These are phyloP conservation scores for Limnephilus marmoratus DNA, from an alignment of 2,888 invertebrate genomes.

Conservation along the genomic window DNA sequence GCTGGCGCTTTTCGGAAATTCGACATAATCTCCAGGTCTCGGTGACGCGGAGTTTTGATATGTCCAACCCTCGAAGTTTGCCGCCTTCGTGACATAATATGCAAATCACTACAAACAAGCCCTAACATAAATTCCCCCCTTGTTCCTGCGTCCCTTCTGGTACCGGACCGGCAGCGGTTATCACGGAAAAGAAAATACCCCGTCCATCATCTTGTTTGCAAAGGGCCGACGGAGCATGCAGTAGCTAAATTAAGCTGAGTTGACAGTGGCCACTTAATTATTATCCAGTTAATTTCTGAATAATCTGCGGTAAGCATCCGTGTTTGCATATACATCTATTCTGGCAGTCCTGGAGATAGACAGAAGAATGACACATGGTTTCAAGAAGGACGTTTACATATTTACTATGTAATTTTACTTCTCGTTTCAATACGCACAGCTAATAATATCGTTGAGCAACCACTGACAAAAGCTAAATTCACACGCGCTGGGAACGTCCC, in stretches of 20 bases:
- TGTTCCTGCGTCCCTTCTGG: background rate
- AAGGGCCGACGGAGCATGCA: background rate
- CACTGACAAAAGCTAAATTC: background rate
- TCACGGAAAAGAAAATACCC: slow-evolving; percentile 8
- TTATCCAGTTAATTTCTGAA: background rate
- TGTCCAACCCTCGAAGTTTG: slow-evolving; percentile 16
- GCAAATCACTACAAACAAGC: slow-evolving; percentile 31
- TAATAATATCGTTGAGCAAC: too few relatives aligned
- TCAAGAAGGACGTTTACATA: background rate
- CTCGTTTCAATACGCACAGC: background rate
- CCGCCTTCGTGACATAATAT: slow-evolving; percentile 41
- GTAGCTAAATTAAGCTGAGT: slow-evolving; percentile 8
- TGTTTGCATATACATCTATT: background rate
- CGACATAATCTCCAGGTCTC: slow-evolving; percentile 31
- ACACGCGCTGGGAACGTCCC: background rate
- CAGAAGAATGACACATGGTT: background rate
- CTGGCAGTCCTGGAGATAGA: background rate
- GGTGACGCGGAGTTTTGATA: slow-evolving; percentile 26
- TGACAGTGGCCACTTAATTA: background rate
- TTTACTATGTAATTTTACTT: background rate
- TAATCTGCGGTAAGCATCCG: background rate
- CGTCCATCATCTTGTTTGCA: slow-evolving; percentile 10
- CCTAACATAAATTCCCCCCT: background rate
- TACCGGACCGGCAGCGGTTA: background rate
- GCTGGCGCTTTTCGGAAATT: background rate